Conservation (phyloP, 1,140 invertebrate genomes). For the Zaprionus tsacasi region DNA sequence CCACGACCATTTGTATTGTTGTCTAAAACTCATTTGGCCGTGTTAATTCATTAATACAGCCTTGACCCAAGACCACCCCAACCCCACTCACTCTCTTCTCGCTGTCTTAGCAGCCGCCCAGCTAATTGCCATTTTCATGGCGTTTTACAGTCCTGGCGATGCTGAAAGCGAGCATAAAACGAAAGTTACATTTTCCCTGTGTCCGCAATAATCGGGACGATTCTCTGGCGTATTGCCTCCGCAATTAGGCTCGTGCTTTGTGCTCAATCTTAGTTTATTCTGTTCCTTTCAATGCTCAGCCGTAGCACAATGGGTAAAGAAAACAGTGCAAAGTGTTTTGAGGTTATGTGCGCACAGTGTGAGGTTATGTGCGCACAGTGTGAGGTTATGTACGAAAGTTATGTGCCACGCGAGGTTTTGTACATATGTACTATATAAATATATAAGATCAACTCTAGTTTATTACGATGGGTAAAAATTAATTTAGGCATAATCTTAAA, state of each 20-base stretch:
- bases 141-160: slow-evolving; percentile 51
- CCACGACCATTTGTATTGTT: slow-evolving; percentile 63
- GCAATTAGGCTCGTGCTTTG: slow-evolving; percentile 75
- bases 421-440: background rate
- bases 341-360: background rate
- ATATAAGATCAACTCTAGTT: too few species aligned
- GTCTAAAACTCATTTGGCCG: slow-evolving; percentile 72
- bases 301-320: slow-evolving; percentile 24
- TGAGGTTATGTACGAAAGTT: background rate
- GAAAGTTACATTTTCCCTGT: slow-evolving; percentile 56
- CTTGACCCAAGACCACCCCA: slow-evolving; percentile 43
- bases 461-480: background rate
- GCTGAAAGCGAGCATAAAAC: slow-evolving; percentile 24
- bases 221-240: slow-evolving; percentile 73
- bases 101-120: slow-evolving; percentile 47
- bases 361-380: background rate
- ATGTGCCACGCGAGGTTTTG: background rate
- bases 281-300: slow-evolving; percentile 18
- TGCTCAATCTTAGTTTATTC: slow-evolving; percentile 50
- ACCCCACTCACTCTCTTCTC: background rate
- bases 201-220: slow-evolving; percentile 41
- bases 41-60: slow-evolving; percentile 82
- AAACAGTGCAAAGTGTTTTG: background rate
- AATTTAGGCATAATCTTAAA: background rate
- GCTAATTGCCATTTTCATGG: slow-evolving; percentile 78